A percentile compares a stretch with the other conserved stretches of the same genome.
These are phyloP conservation scores for Cossypha heuglini DNA, from an alignment of 2,797 vertebrate species.

Conservation along the genomic window DNA sequence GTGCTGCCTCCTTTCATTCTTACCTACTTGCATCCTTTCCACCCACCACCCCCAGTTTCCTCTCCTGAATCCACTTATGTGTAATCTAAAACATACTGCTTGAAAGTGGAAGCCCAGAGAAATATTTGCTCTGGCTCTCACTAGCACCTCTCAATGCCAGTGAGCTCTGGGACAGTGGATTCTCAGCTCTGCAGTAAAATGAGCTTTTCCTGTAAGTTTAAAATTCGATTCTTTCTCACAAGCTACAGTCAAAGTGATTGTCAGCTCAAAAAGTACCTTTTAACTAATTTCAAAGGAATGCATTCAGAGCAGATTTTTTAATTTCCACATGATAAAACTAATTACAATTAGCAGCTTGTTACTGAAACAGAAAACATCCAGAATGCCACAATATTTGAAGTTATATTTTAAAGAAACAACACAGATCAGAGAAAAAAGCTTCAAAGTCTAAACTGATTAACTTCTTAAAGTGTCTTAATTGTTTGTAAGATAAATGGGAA, in stretches of 20 bases:
- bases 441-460: background rate
- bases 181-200: conserved; percentile 24
- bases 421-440: background rate
- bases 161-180: conserved; percentile 6
- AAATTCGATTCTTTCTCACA: conserved; percentile 27
- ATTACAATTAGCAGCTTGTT: conserved; percentile 18
- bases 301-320: conserved; percentile 1
- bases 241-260: conserved; percentile 2
- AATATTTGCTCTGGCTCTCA: conserved; percentile 49
- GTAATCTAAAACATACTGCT: conserved; percentile 51
- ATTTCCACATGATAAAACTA: conserved; percentile 4
- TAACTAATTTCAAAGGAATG: background rate
- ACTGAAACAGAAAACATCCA: conserved; percentile 17
- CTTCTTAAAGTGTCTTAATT: background rate
- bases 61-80: conserved; percentile 47
- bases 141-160: background rate
- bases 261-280: conserved; percentile 20
- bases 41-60: conserved; percentile 35
- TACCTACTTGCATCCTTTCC: background rate
- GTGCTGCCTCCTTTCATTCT: background rate
- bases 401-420: background rate
- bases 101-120: conserved; percentile 43
- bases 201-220: conserved; percentile 49
- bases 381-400: background rate
- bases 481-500: background rate